A percentile compares a stretch with the other conserved stretches of the same genome.
Evolutionary conservation across 1,140 invertebrate genomes (phyloP).

Genomic region (Ceratitis capitata): DNA sequence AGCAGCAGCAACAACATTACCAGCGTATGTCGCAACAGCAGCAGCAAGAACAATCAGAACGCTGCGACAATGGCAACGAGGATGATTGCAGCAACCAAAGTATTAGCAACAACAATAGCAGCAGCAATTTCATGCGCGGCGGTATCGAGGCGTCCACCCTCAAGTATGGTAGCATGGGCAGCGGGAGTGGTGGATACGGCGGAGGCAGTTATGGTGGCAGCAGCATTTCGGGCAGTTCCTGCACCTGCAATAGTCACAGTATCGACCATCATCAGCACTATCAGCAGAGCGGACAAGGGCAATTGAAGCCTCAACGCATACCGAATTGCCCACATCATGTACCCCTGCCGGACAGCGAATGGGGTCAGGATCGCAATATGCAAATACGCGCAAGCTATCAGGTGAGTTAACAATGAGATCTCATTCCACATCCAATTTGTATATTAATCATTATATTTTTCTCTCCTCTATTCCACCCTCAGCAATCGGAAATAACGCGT

Average conservation of each 20-base stretch:
- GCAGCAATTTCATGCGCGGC: slow-evolving; percentile 56
- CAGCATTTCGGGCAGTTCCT: slow-evolving; percentile 50
- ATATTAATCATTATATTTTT: background rate
- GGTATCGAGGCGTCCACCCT: slow-evolving; percentile 60
- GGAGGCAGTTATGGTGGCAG: slow-evolving; percentile 47
- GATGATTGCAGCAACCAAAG: background rate
- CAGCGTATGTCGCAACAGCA: slow-evolving; percentile 52
- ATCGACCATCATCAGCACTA: slow-evolving; percentile 62
- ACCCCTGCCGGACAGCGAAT: slow-evolving; percentile 71
- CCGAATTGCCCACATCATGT: slow-evolving; percentile 71
- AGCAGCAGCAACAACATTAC: slow-evolving; percentile 47
- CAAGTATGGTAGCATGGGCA: slow-evolving; percentile 59
- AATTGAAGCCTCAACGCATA: slow-evolving; percentile 64
- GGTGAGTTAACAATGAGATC: slow-evolving; percentile 45
- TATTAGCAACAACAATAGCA: slow-evolving; percentile 41
- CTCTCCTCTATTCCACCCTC: background rate
- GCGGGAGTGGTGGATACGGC: slow-evolving; percentile 52
- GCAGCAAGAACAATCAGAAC: slow-evolving; percentile 30
- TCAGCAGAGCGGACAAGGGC: slow-evolving; percentile 63
- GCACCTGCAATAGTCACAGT: slow-evolving; percentile 54
- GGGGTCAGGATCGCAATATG: slow-evolving; percentile 70
- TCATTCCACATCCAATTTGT: background rate
- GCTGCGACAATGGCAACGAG: slow-evolving; percentile 10
- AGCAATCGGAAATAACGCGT: slow-evolving; percentile 64
- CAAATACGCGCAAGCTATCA: slow-evolving; percentile 71